Evolutionary conservation across 2,888 invertebrate genomes (phyloP), one percentile per base, ranked within the genome.

Genomic region (Torymus auratus): DNA sequence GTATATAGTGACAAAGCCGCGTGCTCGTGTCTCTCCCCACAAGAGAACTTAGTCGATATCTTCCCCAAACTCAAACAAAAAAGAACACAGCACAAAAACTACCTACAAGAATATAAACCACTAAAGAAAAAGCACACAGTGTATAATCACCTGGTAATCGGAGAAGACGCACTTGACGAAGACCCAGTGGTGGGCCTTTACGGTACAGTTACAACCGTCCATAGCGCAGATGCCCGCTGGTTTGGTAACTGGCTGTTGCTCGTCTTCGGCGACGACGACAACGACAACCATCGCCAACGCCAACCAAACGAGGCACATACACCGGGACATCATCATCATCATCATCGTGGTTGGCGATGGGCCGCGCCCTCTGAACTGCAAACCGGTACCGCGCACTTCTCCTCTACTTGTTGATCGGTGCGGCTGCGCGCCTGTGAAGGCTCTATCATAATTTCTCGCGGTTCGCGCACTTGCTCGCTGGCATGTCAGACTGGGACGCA

Each of bases 151-250:
- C 94, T 94, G 93, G 87, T 92, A 91, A 78, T 90, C 89, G 82
- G 92, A 91, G 86, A 94, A 92, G 85, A 93, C 92, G 90, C 95
- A 95, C 91, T 94, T 94, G 87, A 95, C 92, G 85, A 91, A 92
- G 86, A 92, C 92, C 94, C 94, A 94, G 65, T 93, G 93, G 84
- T 93, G 93, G 50, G 92, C 92, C 72, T 92, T 92, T 70, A 92
- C 91, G 60, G 91, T 91, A 89, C 95, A 95, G 85, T 91, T 92
- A 91, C 95, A 95, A 85, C 92, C 94, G 79, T 91, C 88, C 90
- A 92, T 90, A 78, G 92, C 91, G 89, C 95, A 95, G 84, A 94
- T 91, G 77, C 92, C 92, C 77, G 64, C 71, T 10, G 79, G 61
- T 14, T 71, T 81, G 17, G 17, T 20, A 20, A 20, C 20, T 20